Evolutionary conservation across 2,113 vertebrate species (phyloP), one percentile per base, ranked within the genome.

Genomic region (Acrocephalus kingi): DNA sequence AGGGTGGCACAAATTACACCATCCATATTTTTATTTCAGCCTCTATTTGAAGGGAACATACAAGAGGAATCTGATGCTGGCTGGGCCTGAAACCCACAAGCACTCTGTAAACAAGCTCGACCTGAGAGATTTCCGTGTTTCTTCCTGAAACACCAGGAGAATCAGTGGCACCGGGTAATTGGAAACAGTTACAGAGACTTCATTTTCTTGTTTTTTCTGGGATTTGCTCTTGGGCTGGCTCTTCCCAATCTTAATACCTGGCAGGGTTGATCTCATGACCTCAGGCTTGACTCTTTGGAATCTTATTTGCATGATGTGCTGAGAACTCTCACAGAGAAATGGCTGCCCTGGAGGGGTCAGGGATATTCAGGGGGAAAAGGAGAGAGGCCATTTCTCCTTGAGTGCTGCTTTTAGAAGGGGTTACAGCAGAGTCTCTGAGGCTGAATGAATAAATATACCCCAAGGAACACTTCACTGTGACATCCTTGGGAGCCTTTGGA

Each of bases 1-100:
- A n/a, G 89, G 79, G 75, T 86, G 76, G 89, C 93, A 90, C 87
- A 84, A 94, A 96, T 93, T 85, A 90, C 84, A 96, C 91, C 83
- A 51, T 75, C 85, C 58, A 95, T 95, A 79, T 96, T 95, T 95
- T 91, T 93, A 92, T 85, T 94, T 94, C 45, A 48, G 87, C 69
- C 54, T 88, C 92, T 83, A 86, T 84, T 82, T 92, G 90, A 90
- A 95, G 87, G 84, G 68, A 84, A 93, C 49, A 16, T 46, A 83
- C 82, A 41, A 93, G 61, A 96, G 91, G 87, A 93, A 80, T 69
- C 25, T 19, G 88, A 94, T 72, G 72, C 81, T 78, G 89, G 63
- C 73, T 55, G 69, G 55, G 58, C 69, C 84, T 89, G 68, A 84
- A 96, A 93, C 37, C 93, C 77, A 83, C 67, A 49, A 41, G 89